Conservation (phyloP, 2,113 vertebrate species). For the Phainopepla nitens region DNA sequence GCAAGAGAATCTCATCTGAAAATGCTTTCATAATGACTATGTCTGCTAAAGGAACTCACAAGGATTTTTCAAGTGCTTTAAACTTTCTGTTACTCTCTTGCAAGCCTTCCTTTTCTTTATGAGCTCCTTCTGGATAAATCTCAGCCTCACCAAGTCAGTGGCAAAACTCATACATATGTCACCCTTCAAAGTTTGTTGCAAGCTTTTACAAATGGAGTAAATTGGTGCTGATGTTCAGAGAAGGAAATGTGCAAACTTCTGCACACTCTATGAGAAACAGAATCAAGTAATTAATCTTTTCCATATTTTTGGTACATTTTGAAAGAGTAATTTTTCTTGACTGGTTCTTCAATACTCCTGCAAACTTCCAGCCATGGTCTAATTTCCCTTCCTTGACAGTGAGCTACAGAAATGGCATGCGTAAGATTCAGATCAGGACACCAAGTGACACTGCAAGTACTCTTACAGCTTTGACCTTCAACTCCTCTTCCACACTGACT, state of each 20-base stretch:
- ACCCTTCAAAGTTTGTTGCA: not conserved
- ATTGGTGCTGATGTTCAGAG: not conserved
- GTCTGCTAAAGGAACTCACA: not conserved
- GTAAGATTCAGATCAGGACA: constrained; percentile 5
- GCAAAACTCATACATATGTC: not conserved
- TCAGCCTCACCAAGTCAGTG: not conserved
- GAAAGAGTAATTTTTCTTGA: not conserved
- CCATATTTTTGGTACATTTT: not conserved
- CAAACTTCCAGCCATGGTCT: not conserved
- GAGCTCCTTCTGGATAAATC: not conserved
- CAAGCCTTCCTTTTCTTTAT: not conserved
- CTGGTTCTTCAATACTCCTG: not conserved
- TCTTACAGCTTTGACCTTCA: constrained; percentile 15
- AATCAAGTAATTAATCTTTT: not conserved
- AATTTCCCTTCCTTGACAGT: constrained; percentile 1
- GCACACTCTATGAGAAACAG: not conserved
- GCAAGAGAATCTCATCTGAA: not conserved
- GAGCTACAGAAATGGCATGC: constrained; percentile 4
- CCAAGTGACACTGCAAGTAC: not conserved
- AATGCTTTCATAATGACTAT: not conserved
- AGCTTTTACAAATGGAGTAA: not conserved
- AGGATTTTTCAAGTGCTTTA: not conserved
- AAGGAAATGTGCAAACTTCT: not conserved
- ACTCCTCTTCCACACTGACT: constrained; percentile 6
- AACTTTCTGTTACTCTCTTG: not conserved